Base-by-base conservation (phyloP, 1,140 invertebrate species). In the Pogonognathellus flavescens region DNA sequence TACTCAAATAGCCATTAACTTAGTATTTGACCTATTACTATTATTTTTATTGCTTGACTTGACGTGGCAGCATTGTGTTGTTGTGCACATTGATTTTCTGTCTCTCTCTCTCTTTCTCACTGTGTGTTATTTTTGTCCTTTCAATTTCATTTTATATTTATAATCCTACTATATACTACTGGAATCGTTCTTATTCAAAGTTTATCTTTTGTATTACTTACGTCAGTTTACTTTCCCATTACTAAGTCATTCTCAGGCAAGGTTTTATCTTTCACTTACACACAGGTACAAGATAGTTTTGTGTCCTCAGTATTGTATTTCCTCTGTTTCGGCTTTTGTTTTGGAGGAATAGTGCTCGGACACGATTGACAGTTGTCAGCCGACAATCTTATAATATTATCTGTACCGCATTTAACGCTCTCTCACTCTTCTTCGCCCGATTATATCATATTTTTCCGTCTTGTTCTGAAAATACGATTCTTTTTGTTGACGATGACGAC, bases 201-300 rank as follows among this genome's bases (percentile, higher is more conserved):
- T 76, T 70, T 76, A 76, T 76, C 70, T 76, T 41, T 41, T 76
- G 49, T 76, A 76, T 76, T 76, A 76, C 70, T 76, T 76, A 76
- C 31, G 70, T 76, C 70, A 76, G 70, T 76, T 76, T 76, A 76
- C 70, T 76, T 50, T 76, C 41, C 70, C 70, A 76, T 76, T 76
- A 76, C 41, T 31, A 31, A 76, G 11, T 76, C 41, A 76, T 76
- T 76, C 70, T 76, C 70, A 50, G 41, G 70, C 70, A 41, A 50
- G 16, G 31, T 31, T 31, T 76, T 76, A 76, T 76, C 70, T 76
- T n/a, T 3, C 18, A 62, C 59, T 18, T 20, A 62, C 59, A 62
- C 18, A 18, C 70, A 76, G 31, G 16, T 76, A 76, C 70, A 76
- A 76, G 31, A 76, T 76, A 76, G 25, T 50, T 57, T n/a, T 76